Evolutionary conservation across 2,113 vertebrate genomes (phyloP).

Genomic region (Cyanoramphus novaezelandiae): DNA sequence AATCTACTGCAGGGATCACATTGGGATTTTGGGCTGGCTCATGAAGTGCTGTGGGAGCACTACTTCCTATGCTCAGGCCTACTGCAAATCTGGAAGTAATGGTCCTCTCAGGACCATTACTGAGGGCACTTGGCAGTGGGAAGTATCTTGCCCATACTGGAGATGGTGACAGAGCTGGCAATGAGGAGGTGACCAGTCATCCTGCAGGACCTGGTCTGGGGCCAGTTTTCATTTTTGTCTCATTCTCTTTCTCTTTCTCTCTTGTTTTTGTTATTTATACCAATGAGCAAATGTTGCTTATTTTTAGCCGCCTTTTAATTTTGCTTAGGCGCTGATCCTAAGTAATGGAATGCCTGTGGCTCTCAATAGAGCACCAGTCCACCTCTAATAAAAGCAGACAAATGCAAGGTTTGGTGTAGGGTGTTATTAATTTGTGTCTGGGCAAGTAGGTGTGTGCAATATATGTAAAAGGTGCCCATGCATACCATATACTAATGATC

Average conservation of each 20-base stretch:
- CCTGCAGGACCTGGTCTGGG: conserved; percentile 4
- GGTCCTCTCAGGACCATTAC: background rate
- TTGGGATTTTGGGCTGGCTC: background rate
- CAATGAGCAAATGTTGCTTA: conserved; percentile 57
- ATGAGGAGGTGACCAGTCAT: conserved; percentile 6
- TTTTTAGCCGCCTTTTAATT: conserved; percentile 62
- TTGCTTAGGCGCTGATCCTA: background rate
- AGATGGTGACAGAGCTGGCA: conserved; percentile 57
- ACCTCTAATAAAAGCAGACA: background rate
- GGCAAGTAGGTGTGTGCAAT: background rate
- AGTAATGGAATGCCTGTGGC: conserved; percentile 28
- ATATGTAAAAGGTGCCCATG: background rate
- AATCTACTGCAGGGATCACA: background rate
- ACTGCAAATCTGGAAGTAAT: background rate
- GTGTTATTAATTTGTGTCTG: conserved; percentile 21
- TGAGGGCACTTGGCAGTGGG: background rate
- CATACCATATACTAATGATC: background rate
- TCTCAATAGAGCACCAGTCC: background rate
- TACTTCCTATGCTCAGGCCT: background rate
- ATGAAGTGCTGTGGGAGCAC: background rate
- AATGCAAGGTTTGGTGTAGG: background rate
- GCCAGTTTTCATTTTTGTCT: conserved; percentile 53
- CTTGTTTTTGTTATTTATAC: conserved; percentile 58
- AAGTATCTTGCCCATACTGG: conserved; percentile 18
- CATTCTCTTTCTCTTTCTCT: conserved; percentile 45